These are phyloP conservation scores for Sarcophaga subvicina DNA, from an alignment of 2,888 invertebrate species.

Conservation along the genomic window DNA sequence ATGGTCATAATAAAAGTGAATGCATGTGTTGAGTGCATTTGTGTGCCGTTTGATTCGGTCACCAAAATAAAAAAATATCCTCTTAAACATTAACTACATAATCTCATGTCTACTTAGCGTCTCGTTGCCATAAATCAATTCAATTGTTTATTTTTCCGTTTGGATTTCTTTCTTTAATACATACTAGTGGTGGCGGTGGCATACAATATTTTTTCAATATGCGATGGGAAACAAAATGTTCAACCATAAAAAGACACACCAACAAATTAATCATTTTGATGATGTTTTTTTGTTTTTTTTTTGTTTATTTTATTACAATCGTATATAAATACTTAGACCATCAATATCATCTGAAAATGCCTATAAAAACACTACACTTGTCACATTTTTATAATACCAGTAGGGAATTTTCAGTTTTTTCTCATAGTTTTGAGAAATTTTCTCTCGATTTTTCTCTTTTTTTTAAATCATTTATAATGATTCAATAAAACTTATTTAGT, in stretches of 20 bases:
- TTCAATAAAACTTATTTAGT: constrained; percentile 1
- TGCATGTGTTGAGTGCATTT: constrained; percentile 65
- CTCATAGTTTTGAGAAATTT: background rate
- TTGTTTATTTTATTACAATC: no score
- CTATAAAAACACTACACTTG: constrained; percentile 34
- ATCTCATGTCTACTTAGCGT: constrained; percentile 79
- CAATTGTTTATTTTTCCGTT: constrained; percentile 72
- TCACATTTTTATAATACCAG: constrained; percentile 33
- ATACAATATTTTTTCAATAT: background rate
- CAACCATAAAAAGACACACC: constrained; percentile 60
- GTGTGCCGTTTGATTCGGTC: constrained; percentile 52
- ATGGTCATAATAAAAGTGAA: background rate
- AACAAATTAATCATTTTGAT: constrained; percentile 79
- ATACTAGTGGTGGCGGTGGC: background rate
- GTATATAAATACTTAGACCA: constrained; percentile 4
- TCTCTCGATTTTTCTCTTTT: background rate
- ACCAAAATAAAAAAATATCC: constrained; percentile 53
- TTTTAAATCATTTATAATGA: background rate
- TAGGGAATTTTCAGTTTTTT: constrained; percentile 24
- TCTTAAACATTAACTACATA: constrained; percentile 73
- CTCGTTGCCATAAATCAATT: constrained; percentile 78
- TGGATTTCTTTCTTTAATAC: background rate
- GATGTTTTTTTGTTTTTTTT: constrained; percentile 48
- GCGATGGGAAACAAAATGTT: constrained; percentile 28
- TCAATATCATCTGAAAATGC: no score